phyloP scores from a whole-genome alignment of 2,797 vertebrate genomes.

The Pteronotus mesoamericanus region DNA sequence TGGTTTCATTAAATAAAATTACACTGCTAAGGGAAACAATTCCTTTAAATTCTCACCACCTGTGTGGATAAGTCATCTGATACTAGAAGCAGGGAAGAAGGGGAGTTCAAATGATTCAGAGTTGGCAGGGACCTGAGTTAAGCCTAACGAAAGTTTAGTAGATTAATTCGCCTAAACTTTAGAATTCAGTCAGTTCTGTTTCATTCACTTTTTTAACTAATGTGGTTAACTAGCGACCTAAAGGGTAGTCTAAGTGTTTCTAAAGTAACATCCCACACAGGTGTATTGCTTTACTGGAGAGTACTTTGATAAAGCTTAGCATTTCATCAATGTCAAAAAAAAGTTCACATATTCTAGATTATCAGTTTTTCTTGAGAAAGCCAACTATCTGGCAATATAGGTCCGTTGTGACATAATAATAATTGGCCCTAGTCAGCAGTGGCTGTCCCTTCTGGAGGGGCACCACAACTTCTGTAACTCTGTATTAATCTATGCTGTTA shows the following conservation, averaged over 20 bases:
- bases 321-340: not conserved
- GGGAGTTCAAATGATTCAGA: not conserved
- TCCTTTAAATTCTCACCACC: slow-evolving; percentile 14
- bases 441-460: not conserved
- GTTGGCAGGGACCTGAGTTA: not conserved
- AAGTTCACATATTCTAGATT: not conserved
- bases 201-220: not conserved
- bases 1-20: slow-evolving; percentile 13
- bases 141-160: not conserved
- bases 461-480: not conserved
- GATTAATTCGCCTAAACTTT: not conserved
- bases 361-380: not conserved
- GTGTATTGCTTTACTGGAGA: not conserved
- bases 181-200: not conserved
- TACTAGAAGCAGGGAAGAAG: not conserved
- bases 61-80: not conserved
- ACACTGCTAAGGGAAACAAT: not conserved
- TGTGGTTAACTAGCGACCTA: not conserved
- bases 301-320: not conserved
- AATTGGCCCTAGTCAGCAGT: not conserved
- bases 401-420: not conserved
- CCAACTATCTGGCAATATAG: not conserved
- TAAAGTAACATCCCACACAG: not conserved
- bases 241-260: not conserved
- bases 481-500: too few relatives aligned